Evolutionary conservation across 2,888 invertebrate genomes (phyloP).

Genomic region (Pediacus dermestoides): DNA sequence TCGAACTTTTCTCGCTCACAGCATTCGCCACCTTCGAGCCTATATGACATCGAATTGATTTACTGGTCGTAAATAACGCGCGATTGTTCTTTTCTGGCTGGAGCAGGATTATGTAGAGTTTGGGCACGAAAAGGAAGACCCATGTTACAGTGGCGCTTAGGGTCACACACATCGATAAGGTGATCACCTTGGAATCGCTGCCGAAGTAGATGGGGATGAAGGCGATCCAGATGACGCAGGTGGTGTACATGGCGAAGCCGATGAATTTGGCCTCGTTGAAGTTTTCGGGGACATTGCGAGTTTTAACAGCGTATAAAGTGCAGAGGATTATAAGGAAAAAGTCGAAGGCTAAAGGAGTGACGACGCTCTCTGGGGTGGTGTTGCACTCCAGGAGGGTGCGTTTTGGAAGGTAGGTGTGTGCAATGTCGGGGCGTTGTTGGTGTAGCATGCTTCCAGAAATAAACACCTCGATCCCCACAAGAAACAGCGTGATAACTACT

Average conservation of each 20-base stretch:
- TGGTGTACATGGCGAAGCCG: slow-evolving; percentile 79
- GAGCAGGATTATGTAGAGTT: slow-evolving; percentile 71
- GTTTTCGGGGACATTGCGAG: slow-evolving; percentile 76
- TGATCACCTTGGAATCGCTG: slow-evolving; percentile 58
- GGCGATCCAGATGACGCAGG: slow-evolving; percentile 74
- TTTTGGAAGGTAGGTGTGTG: slow-evolving; percentile 52
- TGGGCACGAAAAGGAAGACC: slow-evolving; percentile 70
- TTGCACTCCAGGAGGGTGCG: slow-evolving; percentile 63
- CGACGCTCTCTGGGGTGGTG: slow-evolving; percentile 56
- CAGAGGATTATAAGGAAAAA: slow-evolving; percentile 68
- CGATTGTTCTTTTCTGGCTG: slow-evolving; percentile 74
- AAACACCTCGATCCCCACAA: slow-evolving; percentile 65
- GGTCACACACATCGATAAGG: slow-evolving; percentile 66
- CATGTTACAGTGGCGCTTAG: slow-evolving; percentile 70
- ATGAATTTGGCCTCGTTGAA: slow-evolving; percentile 75
- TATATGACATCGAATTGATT: slow-evolving; percentile 68
- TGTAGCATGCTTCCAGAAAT: slow-evolving; percentile 60
- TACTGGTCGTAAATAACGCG: slow-evolving; percentile 69
- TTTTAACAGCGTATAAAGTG: slow-evolving; percentile 74
- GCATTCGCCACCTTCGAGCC: slow-evolving; percentile 54
- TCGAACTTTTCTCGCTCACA: slow-evolving; percentile 45
- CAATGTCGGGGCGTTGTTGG: slow-evolving; percentile 59
- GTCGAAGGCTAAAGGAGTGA: slow-evolving; percentile 67
- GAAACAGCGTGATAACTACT: slow-evolving; percentile 62
- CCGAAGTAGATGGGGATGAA: slow-evolving; percentile 76